These are phyloP conservation scores for Marasmarcha lunaedactyla DNA, from an alignment of 2,888 invertebrate species.

Conservation along the genomic window DNA sequence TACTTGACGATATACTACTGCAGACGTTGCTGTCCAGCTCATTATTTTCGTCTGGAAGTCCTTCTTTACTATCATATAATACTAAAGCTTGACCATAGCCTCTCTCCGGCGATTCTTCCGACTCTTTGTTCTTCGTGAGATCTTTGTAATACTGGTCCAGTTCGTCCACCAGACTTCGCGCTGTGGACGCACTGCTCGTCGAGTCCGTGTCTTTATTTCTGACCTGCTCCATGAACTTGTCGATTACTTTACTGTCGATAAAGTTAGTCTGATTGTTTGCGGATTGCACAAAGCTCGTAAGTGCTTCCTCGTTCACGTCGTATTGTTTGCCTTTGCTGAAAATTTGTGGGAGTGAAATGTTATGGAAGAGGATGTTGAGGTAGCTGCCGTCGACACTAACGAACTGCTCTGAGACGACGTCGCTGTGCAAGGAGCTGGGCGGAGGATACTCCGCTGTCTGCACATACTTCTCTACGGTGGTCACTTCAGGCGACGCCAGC, in stretches of 20 bases:
- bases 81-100: neutral
- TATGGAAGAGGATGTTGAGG: conserved; percentile 52
- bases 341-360: conserved; percentile 45
- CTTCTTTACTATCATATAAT: neutral
- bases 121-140: conserved; percentile 26
- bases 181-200: conserved; percentile 46
- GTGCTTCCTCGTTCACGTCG: conserved; percentile 55
- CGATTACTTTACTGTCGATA: conserved; percentile 28
- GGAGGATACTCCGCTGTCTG: conserved; percentile 33
- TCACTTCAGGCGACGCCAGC: conserved; percentile 8
- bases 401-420: conserved; percentile 38
- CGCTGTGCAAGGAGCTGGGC: conserved; percentile 17
- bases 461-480: conserved; percentile 43
- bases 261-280: conserved; percentile 27
- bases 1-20: conserved; percentile 10
- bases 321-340: conserved; percentile 53
- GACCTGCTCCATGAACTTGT: conserved; percentile 40
- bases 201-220: conserved; percentile 35
- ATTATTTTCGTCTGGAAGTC: no score
- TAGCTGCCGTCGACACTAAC: conserved; percentile 54
- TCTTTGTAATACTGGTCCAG: conserved; percentile 50
- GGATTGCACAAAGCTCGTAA: conserved; percentile 43
- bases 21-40: conserved; percentile 16
- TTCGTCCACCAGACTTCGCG: conserved; percentile 54
- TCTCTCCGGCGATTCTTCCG: neutral